Evolutionary conservation across 2,113 vertebrate genomes (phyloP).

Genomic region (Neotoma lepida): DNA sequence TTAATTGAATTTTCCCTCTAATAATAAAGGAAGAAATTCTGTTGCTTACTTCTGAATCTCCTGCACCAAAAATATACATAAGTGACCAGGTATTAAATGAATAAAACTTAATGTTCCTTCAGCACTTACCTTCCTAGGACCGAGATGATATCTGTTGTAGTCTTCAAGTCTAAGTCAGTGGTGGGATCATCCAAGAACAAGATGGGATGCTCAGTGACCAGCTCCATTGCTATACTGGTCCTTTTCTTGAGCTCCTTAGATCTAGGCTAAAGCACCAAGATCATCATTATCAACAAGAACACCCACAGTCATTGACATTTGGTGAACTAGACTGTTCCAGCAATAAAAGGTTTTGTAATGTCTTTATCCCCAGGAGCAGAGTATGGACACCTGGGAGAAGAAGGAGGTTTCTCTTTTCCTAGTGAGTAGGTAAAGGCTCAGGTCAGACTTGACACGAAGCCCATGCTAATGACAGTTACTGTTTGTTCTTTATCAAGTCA

Average conservation of each 20-base stretch:
- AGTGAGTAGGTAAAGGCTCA: not conserved
- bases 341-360: not conserved
- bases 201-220: conserved; percentile 92
- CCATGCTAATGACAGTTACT: not conserved
- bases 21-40: not conserved
- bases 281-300: not conserved
- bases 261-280: not conserved
- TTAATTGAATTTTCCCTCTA: not conserved
- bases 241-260: not conserved
- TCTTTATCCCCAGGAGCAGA: not conserved
- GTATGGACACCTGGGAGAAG: too few relatives aligned
- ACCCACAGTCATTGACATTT: conserved; percentile 42
- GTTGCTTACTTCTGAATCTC: not conserved
- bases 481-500: not conserved
- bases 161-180: conserved; percentile 93
- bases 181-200: conserved; percentile 97
- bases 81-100: not conserved
- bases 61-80: not conserved
- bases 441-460: not conserved
- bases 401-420: not conserved
- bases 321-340: fast-evolving
- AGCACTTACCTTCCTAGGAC: conserved; percentile 90
- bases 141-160: conserved; percentile 91
- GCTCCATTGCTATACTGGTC: conserved; percentile 75
- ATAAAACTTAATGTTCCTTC: not conserved